Percentiles rank a stretch among this genome's conserved stretches.
Conservation (phyloP, 2,888 invertebrate genomes). For the Drosophila paracracens region DNA sequence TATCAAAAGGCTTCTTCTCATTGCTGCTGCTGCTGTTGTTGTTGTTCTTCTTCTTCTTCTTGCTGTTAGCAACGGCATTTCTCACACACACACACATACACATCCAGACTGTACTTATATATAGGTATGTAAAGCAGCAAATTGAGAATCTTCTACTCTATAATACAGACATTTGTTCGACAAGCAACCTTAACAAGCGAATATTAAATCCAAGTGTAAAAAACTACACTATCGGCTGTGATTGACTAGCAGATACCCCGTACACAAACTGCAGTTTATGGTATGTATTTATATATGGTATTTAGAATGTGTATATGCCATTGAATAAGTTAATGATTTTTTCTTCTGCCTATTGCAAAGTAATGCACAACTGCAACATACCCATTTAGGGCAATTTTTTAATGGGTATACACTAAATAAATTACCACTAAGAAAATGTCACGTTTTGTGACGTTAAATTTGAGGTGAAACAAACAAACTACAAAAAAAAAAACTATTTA, state of each 20-base stretch:
- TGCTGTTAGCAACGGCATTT: conserved; percentile 65
- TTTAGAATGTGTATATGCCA: not conserved
- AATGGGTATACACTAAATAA: not conserved
- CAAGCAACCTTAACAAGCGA: conserved; percentile 30
- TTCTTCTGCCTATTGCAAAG: not conserved
- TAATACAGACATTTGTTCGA: conserved; percentile 1
- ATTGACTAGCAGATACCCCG: conserved; percentile 4
- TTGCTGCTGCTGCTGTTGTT: conserved; percentile 26
- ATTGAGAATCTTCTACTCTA: conserved; percentile 34
- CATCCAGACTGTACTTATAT: conserved; percentile 10
- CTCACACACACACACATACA: conserved; percentile 43
- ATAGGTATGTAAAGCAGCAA: conserved; percentile 52
- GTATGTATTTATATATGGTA: not conserved
- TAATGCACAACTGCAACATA: not conserved
- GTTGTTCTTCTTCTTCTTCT: conserved; percentile 24
- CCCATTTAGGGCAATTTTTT: not conserved
- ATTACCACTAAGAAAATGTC: not conserved
- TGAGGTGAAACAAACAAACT: not conserved
- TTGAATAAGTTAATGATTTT: not conserved
- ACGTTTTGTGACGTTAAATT: conserved; percentile 3
- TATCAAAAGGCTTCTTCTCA: conserved; percentile 75
- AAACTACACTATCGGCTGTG: not conserved
- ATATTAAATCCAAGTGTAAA: conserved; percentile 23
- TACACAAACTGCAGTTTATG: not conserved
- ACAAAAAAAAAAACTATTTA: not conserved